A percentile compares a stretch with the other conserved stretches of the same genome.
Evolutionary conservation across 1,140 invertebrate genomes (phyloP).

Genomic region (Spodoptera frugiperda): DNA sequence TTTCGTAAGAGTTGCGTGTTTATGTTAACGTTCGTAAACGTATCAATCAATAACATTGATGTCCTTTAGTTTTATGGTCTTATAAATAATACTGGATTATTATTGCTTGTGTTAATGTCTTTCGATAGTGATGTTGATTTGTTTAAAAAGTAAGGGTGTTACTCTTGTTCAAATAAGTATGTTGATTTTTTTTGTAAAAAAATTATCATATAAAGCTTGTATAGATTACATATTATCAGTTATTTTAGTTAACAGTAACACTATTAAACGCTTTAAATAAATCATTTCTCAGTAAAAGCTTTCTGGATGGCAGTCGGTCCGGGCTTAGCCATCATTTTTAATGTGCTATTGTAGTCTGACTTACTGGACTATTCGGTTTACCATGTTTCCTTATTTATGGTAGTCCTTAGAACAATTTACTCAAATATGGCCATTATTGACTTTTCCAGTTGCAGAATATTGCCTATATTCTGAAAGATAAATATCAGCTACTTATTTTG

Average conservation of each 20-base stretch:
- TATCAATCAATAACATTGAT: slow-evolving; percentile 41
- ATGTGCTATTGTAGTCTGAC: slow-evolving; percentile 25
- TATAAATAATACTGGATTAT: not conserved
- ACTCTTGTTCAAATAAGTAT: no score
- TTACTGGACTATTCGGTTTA: slow-evolving; percentile 1
- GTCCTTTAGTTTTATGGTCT: slow-evolving; percentile 9
- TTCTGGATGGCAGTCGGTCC: not conserved
- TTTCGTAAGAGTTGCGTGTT: slow-evolving; percentile 64
- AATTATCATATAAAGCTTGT: no score
- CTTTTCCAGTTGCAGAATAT: no score
- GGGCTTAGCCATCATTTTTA: slow-evolving; percentile 7
- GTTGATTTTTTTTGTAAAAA: no score
- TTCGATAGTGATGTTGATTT: not conserved
- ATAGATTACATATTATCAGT: no score
- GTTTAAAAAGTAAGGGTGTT: no score
- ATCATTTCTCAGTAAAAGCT: not conserved
- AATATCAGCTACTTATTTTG: no score
- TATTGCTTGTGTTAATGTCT: not conserved
- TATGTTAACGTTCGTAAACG: slow-evolving; percentile 50
- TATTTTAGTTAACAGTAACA: no score
- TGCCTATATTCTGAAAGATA: no score
- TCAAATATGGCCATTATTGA: no score
- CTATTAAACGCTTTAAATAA: no score
- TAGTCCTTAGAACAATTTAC: not conserved
- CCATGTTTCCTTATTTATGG: not conserved